A percentile compares a stretch with the other conserved stretches of the same genome.
Evolutionary conservation across 2,888 invertebrate species (phyloP).

Genomic region (Bellardia pandia): DNA sequence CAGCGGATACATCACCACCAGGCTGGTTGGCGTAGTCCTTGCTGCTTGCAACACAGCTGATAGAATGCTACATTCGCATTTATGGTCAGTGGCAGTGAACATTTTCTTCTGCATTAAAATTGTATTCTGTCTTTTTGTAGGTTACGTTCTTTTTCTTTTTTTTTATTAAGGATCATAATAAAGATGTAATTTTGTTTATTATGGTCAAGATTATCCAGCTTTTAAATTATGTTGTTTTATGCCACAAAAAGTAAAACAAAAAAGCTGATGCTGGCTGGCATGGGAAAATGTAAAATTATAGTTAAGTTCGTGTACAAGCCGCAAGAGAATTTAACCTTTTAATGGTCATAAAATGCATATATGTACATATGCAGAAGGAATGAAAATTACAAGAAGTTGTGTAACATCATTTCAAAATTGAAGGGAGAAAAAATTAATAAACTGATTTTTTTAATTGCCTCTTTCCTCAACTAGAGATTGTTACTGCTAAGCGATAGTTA

Average conservation of each 20-base stretch:
- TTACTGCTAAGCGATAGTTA: too few species aligned
- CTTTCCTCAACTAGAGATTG: too few species aligned
- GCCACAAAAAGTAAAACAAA: constrained; percentile 17
- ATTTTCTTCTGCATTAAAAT: constrained; percentile 8
- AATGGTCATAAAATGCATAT: not conserved
- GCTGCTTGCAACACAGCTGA: not conserved
- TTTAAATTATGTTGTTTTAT: constrained; percentile 52
- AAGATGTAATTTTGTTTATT: constrained; percentile 60
- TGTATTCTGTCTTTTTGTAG: not conserved
- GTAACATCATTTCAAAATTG: too few species aligned
- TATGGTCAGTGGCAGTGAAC: constrained; percentile 15
- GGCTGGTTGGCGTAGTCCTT: not conserved
- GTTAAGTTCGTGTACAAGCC: constrained; percentile 14
- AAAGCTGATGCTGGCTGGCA: constrained; percentile 3
- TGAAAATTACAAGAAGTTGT: too few species aligned
- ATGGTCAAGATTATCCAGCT: constrained; percentile 55
- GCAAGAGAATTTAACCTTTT: constrained; percentile 8
- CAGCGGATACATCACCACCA: not conserved
- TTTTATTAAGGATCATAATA: constrained; percentile 50
- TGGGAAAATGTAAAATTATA: constrained; percentile 36
- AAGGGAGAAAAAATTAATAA: too few species aligned
- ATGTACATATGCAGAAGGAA: too few species aligned
- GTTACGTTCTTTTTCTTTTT: not conserved
- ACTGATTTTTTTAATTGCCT: too few species aligned
- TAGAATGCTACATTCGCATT: not conserved